Base-by-base conservation (phyloP, 92 coral and sea anemone genomes). In the Chrysogorgia sp. region DNA sequence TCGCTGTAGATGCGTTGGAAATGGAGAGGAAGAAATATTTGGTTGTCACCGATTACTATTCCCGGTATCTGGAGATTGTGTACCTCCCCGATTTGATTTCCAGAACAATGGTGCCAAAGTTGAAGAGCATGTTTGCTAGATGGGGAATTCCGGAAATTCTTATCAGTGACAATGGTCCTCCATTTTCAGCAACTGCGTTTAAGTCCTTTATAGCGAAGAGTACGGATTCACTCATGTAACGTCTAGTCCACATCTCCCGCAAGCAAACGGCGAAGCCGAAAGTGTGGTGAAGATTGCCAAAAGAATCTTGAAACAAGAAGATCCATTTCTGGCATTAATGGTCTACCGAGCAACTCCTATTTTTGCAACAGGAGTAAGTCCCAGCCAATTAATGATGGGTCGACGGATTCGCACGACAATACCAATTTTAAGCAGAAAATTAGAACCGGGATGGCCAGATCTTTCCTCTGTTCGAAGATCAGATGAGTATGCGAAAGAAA, bases 91-190 rank as follows among this genome's bases (percentile, higher is more conserved):
- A 35, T 30, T 80, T 81, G 17, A 87, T 85, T 14, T 43, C 71
- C 15, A 29, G 72, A 52, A 64, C 37, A 55, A 75, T 61, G 75
- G 83, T 80, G 29, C 74, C 61, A 14, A 87, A 82, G 49, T 84
- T 87, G 23, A 79, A 87, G 59, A 66, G 52, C 47, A 63, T 88
- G 26, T 88, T 88, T 84, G 84, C 88, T 47, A 66, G 86, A 60
- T 81, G 81, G 61, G 92, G 89, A 76, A 80, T 85, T 43, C 84
- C 87, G 25, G 72, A 69, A 10, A 86, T 74, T 34, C 6, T 69
- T 0, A 64, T 66, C 40, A 75, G 86, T 55, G 88, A 81, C 41
- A 81, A 75, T 57, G 86, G 86, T 21, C 81, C 88, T 17, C 91
- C 84, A 37, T 76, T 81, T 50, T 37, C 77, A 7, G 66, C 82